Base-by-base conservation (phyloP, 92 coral and sea anemone species). In the Epizoanthus illoricatus region DNA sequence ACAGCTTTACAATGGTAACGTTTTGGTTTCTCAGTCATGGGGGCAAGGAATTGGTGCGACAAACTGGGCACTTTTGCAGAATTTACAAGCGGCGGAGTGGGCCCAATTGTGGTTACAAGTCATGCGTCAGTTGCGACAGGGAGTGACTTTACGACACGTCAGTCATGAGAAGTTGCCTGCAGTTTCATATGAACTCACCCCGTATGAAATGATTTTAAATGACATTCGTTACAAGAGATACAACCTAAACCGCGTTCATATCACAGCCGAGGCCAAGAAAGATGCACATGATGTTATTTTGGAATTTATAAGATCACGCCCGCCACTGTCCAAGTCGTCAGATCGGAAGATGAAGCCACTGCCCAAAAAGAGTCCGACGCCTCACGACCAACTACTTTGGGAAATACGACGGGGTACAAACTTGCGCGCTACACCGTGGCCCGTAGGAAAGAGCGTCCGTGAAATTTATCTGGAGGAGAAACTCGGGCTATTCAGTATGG, bases 81-180 rank as follows among this genome's bases (percentile, higher is more conserved):
- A 89, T 55, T 73, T 93, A 15, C 97, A 93, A 75, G 97, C 90
- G 23, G 94, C 97, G 57, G 94, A 93, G 64, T 93, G 97, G 97
- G 97, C 97, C 0, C 91, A 93, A 78, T 87, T 93, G 73, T 93
- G 97, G 97, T 90, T 93, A 15, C 97, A 93, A 86, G 94, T 92
- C 17, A 93, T 93, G 97, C 83, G 86, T 61, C 92, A 93, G 56
- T 81, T 93, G 4, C 86, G 97, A 21, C 90, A 89, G 76, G 97
- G 97, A 55, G 97, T 93, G 71, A 90, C 91, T 71, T 80, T 93
- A 36, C 90, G 94, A 33, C 97, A 79, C 74, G 91, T 90, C 74
- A 92, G 80, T 63, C 90, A 87, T 45, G 75, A 88, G 23, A 93
- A 93, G 71, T 76, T 93, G 41, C 97, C 94, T n/a, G 88, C 94